Conservation (phyloP, 2,797 vertebrate species). For the Rallus crepitans region DNA sequence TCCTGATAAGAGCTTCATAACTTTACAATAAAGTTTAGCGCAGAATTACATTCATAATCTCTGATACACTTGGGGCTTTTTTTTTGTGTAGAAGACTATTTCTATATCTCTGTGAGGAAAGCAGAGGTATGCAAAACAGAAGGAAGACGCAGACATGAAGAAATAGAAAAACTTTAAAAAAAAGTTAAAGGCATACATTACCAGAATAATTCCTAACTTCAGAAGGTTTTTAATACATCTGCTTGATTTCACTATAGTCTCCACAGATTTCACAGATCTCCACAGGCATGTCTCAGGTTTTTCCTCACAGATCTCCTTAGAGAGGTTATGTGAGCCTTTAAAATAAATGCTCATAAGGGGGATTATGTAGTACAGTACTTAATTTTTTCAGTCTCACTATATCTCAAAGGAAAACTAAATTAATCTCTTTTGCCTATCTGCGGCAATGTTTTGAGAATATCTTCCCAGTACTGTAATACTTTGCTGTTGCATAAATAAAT, state of each 20-base stretch:
- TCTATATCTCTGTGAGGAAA: not conserved
- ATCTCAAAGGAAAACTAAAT: not conserved
- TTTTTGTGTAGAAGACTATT: not conserved
- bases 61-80: accelerated
- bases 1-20: not conserved
- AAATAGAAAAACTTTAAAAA: not conserved
- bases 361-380: not conserved
- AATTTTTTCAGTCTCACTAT: not conserved
- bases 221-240: not conserved
- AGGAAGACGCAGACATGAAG: not conserved
- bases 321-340: not conserved
- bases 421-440: not conserved
- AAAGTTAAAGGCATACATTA: not conserved
- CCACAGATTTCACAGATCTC: not conserved
- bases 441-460: not conserved
- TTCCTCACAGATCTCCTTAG: not conserved
- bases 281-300: not conserved
- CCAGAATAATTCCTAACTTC: not conserved
- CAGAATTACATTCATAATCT: not conserved
- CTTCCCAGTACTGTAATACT: not conserved
- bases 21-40: not conserved
- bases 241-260: not conserved
- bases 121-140: not conserved
- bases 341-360: not conserved
- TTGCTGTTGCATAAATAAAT: not conserved